Conservation (phyloP, 1,140 invertebrate species). For the Papilio machaon region DNA sequence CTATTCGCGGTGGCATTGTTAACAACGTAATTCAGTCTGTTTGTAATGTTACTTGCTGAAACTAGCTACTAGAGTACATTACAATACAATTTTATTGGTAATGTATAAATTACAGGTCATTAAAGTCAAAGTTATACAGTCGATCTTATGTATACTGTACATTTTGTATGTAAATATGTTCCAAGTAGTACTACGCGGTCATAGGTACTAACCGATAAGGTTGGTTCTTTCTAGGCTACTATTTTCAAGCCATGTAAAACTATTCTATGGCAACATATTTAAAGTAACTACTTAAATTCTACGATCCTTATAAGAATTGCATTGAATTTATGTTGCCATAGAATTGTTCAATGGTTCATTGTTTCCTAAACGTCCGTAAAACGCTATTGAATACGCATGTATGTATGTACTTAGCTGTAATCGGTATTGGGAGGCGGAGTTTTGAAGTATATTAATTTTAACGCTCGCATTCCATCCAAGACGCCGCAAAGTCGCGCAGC, state of each 20-base stretch:
- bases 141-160: no score
- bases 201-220: neutral
- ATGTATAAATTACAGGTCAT: no score
- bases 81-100: no score
- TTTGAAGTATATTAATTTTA: constrained; percentile 40
- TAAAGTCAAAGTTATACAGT: no score
- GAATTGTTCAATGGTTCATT: constrained; percentile 29
- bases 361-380: constrained; percentile 33
- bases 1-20: no score
- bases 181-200: no score
- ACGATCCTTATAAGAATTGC: neutral
- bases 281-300: neutral
- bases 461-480: constrained; percentile 40
- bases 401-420: constrained; percentile 17
- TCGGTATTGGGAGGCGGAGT: constrained; percentile 32
- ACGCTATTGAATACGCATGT: constrained; percentile 14
- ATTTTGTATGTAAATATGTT: no score
- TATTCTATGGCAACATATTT: neutral
- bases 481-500: constrained; percentile 43
- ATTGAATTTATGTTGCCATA: constrained; percentile 15
- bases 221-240: neutral
- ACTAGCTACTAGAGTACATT: no score
- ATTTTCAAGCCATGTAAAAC: neutral
- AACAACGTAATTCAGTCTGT: no score
- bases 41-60: no score